A percentile compares a stretch with the other conserved stretches of the same genome.
Conservation (phyloP, 2,797 vertebrate genomes). For the Anomalospiza imberbis region DNA sequence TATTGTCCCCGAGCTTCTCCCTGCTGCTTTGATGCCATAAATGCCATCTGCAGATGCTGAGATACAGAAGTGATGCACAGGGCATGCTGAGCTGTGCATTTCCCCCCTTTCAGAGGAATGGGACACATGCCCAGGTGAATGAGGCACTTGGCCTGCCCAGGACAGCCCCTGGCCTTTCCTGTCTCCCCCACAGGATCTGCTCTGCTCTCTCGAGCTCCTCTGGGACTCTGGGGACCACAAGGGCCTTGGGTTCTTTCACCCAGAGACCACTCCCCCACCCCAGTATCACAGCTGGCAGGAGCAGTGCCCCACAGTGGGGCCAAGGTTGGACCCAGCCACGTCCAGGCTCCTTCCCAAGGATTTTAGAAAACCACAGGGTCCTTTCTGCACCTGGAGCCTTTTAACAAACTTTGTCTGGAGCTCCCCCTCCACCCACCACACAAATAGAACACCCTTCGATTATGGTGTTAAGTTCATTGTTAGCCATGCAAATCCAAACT, state of each 20-base stretch:
- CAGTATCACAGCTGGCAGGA: not conserved
- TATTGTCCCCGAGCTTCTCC: not conserved
- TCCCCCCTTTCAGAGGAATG: not conserved
- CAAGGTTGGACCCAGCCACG: rapidly evolving
- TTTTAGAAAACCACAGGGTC: too few species aligned
- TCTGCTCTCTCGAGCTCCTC: not conserved
- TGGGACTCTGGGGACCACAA: not conserved
- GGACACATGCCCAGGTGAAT: not conserved
- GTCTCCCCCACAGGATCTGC: not conserved
- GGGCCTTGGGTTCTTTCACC: not conserved
- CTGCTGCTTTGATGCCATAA: not conserved
- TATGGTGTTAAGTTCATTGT: constrained; percentile 52
- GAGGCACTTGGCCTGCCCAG: not conserved
- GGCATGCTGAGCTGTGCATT: not conserved
- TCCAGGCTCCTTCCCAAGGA: rapidly evolving
- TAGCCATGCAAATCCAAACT: constrained; percentile 73
- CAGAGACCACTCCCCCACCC: not conserved
- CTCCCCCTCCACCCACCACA: not conserved
- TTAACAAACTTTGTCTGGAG: not conserved
- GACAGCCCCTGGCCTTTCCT: not conserved
- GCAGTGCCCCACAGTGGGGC: not conserved
- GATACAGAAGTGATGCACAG: not conserved
- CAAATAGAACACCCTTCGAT: constrained; percentile 65
- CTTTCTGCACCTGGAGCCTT: not conserved
- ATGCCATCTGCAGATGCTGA: not conserved